Evolutionary conservation across 1,140 invertebrate species (phyloP).

Genomic region (Heliconius himera): DNA sequence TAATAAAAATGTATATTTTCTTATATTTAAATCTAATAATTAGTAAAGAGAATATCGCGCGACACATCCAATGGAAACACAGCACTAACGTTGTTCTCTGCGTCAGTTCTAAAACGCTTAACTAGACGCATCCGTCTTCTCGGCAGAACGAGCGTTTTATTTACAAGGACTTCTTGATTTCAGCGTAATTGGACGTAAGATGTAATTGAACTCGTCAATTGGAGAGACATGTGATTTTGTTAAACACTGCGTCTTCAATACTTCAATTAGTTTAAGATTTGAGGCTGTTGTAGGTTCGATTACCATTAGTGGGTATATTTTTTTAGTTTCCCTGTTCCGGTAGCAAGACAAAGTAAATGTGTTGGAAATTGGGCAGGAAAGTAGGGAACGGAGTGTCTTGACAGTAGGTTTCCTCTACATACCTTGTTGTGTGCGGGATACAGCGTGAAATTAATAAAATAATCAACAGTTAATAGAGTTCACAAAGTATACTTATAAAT

Average conservation of each 20-base stretch:
- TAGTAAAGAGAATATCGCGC: neutral
- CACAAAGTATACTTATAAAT: too few species aligned
- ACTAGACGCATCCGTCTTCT: constrained; percentile 63
- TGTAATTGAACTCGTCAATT: constrained; percentile 44
- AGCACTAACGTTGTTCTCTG: constrained; percentile 31
- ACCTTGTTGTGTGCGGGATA: too few species aligned
- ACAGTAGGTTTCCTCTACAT: too few species aligned
- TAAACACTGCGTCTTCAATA: constrained; percentile 32
- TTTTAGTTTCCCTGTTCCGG: too few species aligned
- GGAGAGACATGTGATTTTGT: constrained; percentile 36
- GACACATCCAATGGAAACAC: constrained; percentile 29
- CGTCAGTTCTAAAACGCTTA: constrained; percentile 54
- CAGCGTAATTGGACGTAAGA: constrained; percentile 46
- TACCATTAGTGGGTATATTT: neutral
- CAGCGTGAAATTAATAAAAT: too few species aligned
- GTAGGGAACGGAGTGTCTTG: too few species aligned
- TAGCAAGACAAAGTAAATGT: too few species aligned
- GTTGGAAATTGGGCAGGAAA: too few species aligned
- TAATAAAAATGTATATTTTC: too few species aligned
- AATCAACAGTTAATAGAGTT: too few species aligned
- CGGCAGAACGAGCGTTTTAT: constrained; percentile 46
- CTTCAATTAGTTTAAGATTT: neutral
- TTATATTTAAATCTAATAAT: too few species aligned
- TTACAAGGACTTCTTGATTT: constrained; percentile 55
- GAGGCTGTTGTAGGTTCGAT: too few species aligned